Percentiles rank a stretch among this genome's conserved stretches.
Evolutionary conservation across 1,140 invertebrate species (phyloP).

Genomic region (Drosophila tani): DNA sequence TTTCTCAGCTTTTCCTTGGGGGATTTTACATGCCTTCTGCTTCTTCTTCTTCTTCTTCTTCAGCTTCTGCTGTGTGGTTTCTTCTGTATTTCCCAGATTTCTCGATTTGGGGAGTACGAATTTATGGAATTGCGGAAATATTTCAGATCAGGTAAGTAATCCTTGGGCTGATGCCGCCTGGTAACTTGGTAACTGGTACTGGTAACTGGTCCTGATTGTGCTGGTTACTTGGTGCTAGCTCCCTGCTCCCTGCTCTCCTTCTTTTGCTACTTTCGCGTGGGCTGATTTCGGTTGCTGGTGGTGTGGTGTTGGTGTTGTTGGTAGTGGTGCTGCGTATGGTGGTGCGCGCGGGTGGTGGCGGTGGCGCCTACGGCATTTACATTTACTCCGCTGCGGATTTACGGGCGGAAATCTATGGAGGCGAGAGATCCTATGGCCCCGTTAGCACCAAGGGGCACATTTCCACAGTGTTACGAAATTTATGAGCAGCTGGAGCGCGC

Average conservation of each 20-base stretch:
- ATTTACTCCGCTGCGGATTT: conserved; percentile 41
- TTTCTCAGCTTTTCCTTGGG: conserved; percentile 46
- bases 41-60: not conserved
- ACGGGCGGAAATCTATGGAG: conserved; percentile 31
- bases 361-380: conserved; percentile 47
- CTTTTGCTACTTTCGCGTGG: conserved; percentile 14
- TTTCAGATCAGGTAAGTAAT: conserved; percentile 13
- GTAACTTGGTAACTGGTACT: conserved; percentile 13
- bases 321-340: conserved; percentile 18
- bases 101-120: conserved; percentile 10
- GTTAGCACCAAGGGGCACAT: conserved; percentile 56
- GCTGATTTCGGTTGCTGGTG: conserved; percentile 13
- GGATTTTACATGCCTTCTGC: conserved; percentile 32
- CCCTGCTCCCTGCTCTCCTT: not conserved
- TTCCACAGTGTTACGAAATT: conserved; percentile 58
- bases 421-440: conserved; percentile 40
- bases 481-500: conserved; percentile 61
- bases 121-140: conserved; percentile 17
- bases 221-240: conserved; percentile 6
- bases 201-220: conserved; percentile 16
- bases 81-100: conserved; percentile 17
- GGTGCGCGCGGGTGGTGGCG: conserved; percentile 35
- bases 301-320: conserved; percentile 3
- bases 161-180: not conserved
- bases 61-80: conserved; percentile 11